Conservation (phyloP, 2,888 invertebrate genomes). For the Apamea anceps region DNA sequence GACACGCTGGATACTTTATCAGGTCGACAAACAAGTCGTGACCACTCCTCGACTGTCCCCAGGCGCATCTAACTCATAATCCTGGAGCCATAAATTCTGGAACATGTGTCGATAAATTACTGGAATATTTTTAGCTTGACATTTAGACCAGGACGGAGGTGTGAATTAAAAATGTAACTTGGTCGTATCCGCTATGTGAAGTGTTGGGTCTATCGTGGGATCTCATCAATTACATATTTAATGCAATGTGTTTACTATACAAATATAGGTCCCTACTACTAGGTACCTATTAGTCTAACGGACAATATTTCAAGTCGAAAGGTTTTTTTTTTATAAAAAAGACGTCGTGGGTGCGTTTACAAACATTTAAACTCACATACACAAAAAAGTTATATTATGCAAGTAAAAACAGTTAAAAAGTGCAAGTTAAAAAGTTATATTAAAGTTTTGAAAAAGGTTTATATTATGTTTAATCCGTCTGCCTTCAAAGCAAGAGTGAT, state of each 20-base stretch:
- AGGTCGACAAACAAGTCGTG: slow-evolving; percentile 24
- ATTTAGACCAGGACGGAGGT: slow-evolving; percentile 19
- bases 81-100: slow-evolving; percentile 50
- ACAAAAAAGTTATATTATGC: too few species aligned
- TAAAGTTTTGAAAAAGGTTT: not conserved
- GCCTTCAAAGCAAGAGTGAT: too few species aligned
- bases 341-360: too few species aligned
- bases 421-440: too few species aligned
- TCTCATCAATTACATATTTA: not conserved
- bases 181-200: not conserved
- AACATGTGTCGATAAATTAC: slow-evolving; percentile 53
- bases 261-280: not conserved
- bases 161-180: slow-evolving; percentile 43
- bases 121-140: slow-evolving; percentile 37
- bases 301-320: not conserved
- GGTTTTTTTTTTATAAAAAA: not conserved
- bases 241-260: slow-evolving; percentile 4
- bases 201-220: not conserved
- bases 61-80: slow-evolving; percentile 53
- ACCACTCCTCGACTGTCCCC: slow-evolving; percentile 47
- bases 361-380: too few species aligned
- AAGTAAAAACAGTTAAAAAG: too few species aligned
- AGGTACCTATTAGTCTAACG: not conserved
- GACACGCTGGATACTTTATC: slow-evolving; percentile 3
- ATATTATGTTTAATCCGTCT: too few species aligned